Conservation (phyloP, 2,888 invertebrate genomes). For the Eustalomyia histrio region DNA sequence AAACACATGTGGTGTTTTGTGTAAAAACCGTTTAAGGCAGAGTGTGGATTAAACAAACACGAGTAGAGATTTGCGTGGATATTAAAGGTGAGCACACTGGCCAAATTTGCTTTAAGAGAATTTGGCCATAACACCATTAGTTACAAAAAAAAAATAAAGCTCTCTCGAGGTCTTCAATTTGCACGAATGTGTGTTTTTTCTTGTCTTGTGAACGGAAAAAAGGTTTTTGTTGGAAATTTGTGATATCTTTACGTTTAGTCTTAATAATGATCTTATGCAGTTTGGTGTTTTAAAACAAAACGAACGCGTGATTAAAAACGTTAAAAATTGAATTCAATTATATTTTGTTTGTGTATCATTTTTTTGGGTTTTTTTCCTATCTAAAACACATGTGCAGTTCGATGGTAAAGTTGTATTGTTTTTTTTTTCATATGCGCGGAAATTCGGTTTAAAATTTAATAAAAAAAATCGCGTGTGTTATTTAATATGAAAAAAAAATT, state of each 20-base stretch:
- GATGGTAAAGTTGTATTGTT: conserved; percentile 4
- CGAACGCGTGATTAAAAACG: conserved; percentile 41
- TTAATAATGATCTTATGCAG: conserved; percentile 65
- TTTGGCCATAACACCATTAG: neutral
- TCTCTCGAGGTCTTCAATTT: neutral
- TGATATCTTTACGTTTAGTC: conserved; percentile 59
- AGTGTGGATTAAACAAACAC: neutral
- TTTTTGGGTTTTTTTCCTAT: conserved; percentile 11
- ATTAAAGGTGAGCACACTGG: neutral
- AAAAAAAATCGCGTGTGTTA: conserved; percentile 60
- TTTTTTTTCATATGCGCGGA: conserved; percentile 35
- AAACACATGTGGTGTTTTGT: conserved; percentile 42
- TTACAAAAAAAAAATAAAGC: neutral
- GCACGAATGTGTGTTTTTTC: conserved; percentile 10
- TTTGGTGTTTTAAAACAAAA: conserved; percentile 54
- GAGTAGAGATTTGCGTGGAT: neutral
- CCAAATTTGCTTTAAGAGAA: neutral
- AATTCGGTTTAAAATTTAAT: conserved; percentile 45
- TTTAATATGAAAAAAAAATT: conserved; percentile 32
- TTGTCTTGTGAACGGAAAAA: conserved; percentile 34
- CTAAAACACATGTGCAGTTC: conserved; percentile 45
- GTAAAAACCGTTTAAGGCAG: neutral
- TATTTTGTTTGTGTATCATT: conserved; percentile 15
- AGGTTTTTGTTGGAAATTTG: conserved; percentile 55
- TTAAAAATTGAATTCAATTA: conserved; percentile 29